Evolutionary conservation across 2,113 vertebrate species (phyloP).

Genomic region (Galemys pyrenaicus): DNA sequence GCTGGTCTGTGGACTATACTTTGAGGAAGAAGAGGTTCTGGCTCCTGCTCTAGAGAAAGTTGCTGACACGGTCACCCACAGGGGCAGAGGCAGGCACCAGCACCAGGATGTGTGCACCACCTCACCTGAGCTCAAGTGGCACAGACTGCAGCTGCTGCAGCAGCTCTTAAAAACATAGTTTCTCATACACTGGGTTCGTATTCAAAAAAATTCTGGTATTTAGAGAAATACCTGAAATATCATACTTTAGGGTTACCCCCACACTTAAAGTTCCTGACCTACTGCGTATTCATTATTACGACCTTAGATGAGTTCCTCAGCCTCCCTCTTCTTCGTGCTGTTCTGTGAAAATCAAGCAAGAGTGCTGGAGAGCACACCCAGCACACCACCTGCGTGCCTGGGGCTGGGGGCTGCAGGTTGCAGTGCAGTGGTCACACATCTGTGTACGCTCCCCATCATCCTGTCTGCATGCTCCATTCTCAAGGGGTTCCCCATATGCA

Average conservation of each 20-base stretch:
- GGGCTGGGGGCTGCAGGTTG: neutral
- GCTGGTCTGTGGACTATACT: too few species aligned
- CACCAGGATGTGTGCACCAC: neutral
- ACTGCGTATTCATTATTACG: neutral
- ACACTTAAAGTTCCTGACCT: neutral
- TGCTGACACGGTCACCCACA: neutral
- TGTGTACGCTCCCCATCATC: accelerated
- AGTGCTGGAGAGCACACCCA: accelerated
- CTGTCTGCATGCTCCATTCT: neutral
- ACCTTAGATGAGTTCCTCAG: neutral
- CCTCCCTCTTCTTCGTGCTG: neutral
- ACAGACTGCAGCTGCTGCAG: neutral
- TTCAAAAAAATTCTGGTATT: neutral
- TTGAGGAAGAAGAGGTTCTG: neutral
- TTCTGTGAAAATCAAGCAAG: neutral
- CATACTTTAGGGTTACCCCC: neutral
- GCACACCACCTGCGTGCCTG: too few species aligned
- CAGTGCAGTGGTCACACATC: neutral
- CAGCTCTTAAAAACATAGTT: neutral
- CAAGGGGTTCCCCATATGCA: conserved; percentile 40
- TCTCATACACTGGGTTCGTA: neutral
- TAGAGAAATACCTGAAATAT: neutral
- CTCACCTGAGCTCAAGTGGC: neutral
- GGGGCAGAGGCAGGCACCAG: too few species aligned
- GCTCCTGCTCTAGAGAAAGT: neutral